A percentile compares a stretch with the other conserved stretches of the same genome.
Evolutionary conservation across 2,888 invertebrate genomes (phyloP).

Genomic region (Andrena camellia): DNA sequence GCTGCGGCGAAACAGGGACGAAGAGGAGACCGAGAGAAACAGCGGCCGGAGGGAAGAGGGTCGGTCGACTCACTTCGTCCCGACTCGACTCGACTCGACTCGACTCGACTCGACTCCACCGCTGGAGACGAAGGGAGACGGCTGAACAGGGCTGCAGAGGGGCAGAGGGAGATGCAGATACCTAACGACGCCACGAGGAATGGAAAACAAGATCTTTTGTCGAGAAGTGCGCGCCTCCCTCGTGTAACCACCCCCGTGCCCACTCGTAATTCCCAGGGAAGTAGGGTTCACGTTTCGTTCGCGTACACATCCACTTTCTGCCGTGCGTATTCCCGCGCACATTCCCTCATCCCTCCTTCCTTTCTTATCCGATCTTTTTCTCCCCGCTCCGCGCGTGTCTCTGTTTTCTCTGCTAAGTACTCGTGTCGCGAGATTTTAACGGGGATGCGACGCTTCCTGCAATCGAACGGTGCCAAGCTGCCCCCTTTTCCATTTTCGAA

Average conservation of each 20-base stretch:
- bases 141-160: background rate
- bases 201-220: conserved; percentile 72
- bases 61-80: background rate
- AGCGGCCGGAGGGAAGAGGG: conserved; percentile 13
- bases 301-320: conserved; percentile 52
- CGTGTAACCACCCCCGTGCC: conserved; percentile 46
- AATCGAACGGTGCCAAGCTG: no score
- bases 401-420: background rate
- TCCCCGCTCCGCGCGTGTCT: background rate
- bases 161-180: conserved; percentile 38
- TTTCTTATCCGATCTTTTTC: background rate
- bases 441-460: background rate
- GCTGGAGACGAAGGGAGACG: no score
- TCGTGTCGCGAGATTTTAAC: background rate
- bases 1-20: conserved; percentile 57
- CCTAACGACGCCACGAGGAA: conserved; percentile 59
- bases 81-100: no score
- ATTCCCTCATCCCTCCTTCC: background rate
- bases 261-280: conserved; percentile 70
- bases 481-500: no score
- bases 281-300: conserved; percentile 68
- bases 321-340: conserved; percentile 46
- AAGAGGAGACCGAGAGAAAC: conserved; percentile 31
- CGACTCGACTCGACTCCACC: no score
- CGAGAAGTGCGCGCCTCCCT: conserved; percentile 62